Base-by-base conservation (phyloP, 1,140 invertebrate species). In the Lethrus apterus region DNA sequence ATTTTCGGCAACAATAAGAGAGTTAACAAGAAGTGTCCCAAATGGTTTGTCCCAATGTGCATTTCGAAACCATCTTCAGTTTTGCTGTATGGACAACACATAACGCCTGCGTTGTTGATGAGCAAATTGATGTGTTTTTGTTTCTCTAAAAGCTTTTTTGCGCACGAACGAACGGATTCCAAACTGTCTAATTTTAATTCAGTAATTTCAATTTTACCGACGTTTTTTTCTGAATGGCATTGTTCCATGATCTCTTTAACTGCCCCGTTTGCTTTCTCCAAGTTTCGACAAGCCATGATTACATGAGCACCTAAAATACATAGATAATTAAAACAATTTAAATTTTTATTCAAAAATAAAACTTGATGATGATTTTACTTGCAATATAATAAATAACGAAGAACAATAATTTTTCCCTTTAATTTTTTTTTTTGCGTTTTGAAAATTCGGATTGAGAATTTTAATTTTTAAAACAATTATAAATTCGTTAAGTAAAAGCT, bases 141-240 rank as follows among this genome's bases (percentile, higher is more conserved):
- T 17, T 34, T 8, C 3, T 35, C 18, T 21, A 41, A 32, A 17
- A 59, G 65, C 29, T 73, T 68, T 24, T 75, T 62, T 10, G 79
- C 81, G 60, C 84, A 89, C 51, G 78, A 67, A 41, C 77, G 64
- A 0, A 92, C 74, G 19, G 85, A 89, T n/a, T 72, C 67, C 7
- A 89, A 65, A 4, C 79, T 87, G 1, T 70, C 64, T 0, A 92
- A 70, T 66, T 90, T 79, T 18, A 88, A 71, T 54, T 79, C 68
- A 35, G 73, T 69, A 0, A 83, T 50, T 66, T 11, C 3, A 1
- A 48, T 18, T n/a, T 46, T 24, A 1, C 44, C 44, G 23, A 48
- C 17, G 11, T 24, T 24, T 1, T 67, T 58, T 21, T 70, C 31
- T 32, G 61, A 51, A 52, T 65, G 60, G 50, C 69, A 73, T 41